Evolutionary conservation across 1,140 invertebrate genomes (phyloP).

Genomic region (Bombus waltoni): DNA sequence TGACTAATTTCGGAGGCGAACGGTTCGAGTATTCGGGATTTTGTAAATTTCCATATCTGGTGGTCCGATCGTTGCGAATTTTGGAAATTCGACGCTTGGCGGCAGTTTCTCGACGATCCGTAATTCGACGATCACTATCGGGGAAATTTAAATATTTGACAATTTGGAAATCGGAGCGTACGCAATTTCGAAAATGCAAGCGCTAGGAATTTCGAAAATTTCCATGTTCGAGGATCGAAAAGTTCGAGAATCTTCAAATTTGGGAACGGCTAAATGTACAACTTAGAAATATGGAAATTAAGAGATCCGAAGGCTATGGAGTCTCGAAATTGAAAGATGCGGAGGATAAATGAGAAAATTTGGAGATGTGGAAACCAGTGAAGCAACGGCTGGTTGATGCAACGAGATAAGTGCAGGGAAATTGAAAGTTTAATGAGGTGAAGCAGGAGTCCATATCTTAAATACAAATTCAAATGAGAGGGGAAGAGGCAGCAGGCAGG

Average conservation of each 20-base stretch:
- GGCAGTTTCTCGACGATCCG: too few species aligned
- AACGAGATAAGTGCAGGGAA: background rate
- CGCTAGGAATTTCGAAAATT: too few species aligned
- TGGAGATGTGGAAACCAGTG: background rate
- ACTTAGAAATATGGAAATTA: background rate
- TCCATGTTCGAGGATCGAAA: too few species aligned
- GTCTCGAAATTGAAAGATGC: background rate
- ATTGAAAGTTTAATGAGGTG: background rate
- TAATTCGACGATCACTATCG: too few species aligned
- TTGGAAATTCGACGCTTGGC: too few species aligned
- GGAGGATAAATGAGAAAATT: background rate
- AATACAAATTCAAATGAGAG: conserved; percentile 25
- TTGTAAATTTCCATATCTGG: background rate
- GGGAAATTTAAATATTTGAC: background rate
- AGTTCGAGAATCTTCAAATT: too few species aligned
- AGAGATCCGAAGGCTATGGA: background rate
- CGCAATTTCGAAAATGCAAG: too few species aligned
- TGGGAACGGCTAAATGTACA: too few species aligned
- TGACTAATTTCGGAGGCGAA: background rate
- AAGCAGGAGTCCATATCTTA: background rate
- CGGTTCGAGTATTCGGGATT: background rate
- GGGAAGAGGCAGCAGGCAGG: background rate
- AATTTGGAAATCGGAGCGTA: background rate
- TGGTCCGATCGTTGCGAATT: background rate
- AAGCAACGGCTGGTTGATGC: background rate